Evolutionary conservation across 2,797 vertebrate genomes (phyloP).

Genomic region (Brachyalestes nurse): DNA sequence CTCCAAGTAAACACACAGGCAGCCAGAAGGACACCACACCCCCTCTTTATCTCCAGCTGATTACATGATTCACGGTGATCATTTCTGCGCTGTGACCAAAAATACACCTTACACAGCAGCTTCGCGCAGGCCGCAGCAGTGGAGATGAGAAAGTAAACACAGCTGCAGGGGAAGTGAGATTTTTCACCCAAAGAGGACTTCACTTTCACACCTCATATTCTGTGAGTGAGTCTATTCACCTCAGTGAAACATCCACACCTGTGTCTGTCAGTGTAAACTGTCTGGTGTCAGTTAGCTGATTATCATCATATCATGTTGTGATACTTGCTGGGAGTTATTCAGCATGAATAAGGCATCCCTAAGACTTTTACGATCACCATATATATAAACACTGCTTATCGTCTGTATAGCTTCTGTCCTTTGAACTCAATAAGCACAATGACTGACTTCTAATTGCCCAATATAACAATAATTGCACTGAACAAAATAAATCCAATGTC

Average conservation of each 20-base stretch:
- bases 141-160: constrained; percentile 22
- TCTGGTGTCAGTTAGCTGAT: constrained; percentile 12
- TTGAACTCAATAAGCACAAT: constrained; percentile 14
- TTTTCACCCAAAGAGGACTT: constrained; percentile 20
- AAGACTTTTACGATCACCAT: not conserved
- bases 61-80: constrained; percentile 53
- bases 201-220: constrained; percentile 15
- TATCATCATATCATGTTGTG: not conserved
- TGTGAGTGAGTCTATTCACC: not conserved
- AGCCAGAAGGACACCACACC: constrained; percentile 48
- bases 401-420: constrained; percentile 1
- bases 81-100: constrained; percentile 38
- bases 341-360: not conserved
- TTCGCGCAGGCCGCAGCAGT: constrained; percentile 9
- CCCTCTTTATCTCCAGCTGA: constrained; percentile 46
- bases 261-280: not conserved
- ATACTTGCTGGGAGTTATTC: not conserved
- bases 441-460: not conserved
- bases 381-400: constrained; percentile 10
- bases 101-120: constrained; percentile 20
- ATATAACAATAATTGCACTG: not conserved
- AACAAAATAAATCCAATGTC: not conserved
- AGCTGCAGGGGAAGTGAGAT: constrained; percentile 37
- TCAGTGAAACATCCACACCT: constrained; percentile 8
- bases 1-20: constrained; percentile 35